Base-by-base conservation (phyloP, 2,797 vertebrate genomes). In the Silurus aristotelis region DNA sequence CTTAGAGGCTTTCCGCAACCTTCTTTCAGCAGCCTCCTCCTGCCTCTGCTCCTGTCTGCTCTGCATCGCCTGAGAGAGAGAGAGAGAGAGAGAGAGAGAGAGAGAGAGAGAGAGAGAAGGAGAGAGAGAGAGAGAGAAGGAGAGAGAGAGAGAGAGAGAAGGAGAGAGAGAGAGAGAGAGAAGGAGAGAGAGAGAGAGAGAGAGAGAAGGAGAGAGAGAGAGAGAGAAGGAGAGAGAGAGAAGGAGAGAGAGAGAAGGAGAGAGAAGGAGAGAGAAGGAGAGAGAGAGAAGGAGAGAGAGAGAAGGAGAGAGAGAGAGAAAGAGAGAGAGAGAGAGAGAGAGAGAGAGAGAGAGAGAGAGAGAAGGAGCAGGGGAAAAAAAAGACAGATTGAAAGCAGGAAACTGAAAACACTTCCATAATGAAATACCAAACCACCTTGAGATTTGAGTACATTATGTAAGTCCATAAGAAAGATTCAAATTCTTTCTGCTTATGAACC, bases 1-100 rank as follows among this genome's bases (percentile, higher is more conserved):
- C 90, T 96, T 99, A 84, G 98, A 99, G 43, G 97, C 98, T 90
- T 98, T 99, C 93, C 97, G 97, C 85, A 99, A 93, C 95, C 97
- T 96, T 93, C 97, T 96, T 92, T 98, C 97, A 20, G 96, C 97
- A 80, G 95, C 96, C 94, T 99, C 97, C 92, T 99, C 97, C 91
- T 98, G 97, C 38, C 94, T 95, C 91, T 97, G 96, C 93, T 99
- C 97, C 91, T 97, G 96, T 92, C 97, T 95, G 92, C 96, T 98
- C 93, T 99, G 98, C 93, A 94, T 94, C 14, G 96, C 97, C 98
- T 99, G 92, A 17, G 91, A 90, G 73, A 31, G 70, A 80, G 15
- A 79, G 12, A 6, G 15, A 1, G 25, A 61, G 19, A 56, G 52
- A 58, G 25, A 0, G 25, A 20, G 7, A 10, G 31, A 12, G 20